Conservation (phyloP, 2,888 invertebrate genomes). For the Acronicta aceris region DNA sequence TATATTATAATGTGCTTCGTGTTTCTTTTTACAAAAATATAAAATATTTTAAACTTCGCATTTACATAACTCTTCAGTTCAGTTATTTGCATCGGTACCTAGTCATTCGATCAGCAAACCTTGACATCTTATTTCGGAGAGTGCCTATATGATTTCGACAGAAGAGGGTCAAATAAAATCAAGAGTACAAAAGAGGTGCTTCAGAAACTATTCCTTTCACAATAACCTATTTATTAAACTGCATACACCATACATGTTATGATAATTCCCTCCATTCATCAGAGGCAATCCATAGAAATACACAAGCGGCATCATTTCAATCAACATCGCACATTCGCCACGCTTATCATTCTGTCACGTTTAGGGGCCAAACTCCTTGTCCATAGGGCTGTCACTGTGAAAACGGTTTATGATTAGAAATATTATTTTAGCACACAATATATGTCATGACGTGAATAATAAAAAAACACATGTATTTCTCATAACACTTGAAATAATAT, state of each 20-base stretch:
- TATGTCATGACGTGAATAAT: no score
- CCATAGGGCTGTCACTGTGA: slow-evolving; percentile 42
- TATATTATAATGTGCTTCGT: no score
- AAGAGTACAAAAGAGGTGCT: slow-evolving; percentile 22
- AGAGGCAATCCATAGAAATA: slow-evolving; percentile 17
- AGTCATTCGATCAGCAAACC: not conserved
- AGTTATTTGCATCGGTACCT: not conserved
- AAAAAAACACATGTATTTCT: no score
- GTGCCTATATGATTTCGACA: not conserved
- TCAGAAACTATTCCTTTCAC: slow-evolving; percentile 21
- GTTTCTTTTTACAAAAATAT: no score
- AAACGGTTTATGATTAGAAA: not conserved
- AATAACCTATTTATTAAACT: slow-evolving; percentile 32
- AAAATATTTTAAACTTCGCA: no score
- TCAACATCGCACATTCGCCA: slow-evolving; percentile 53
- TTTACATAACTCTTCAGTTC: not conserved
- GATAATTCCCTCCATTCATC: slow-evolving; percentile 50
- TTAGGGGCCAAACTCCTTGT: slow-evolving; percentile 58
- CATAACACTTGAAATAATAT: no score
- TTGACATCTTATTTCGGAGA: slow-evolving; percentile 7
- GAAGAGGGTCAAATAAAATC: slow-evolving; percentile 24
- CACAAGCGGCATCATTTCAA: slow-evolving; percentile 54
- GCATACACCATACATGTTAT: slow-evolving; percentile 39
- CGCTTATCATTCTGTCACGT: slow-evolving; percentile 56
- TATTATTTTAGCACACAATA: not conserved